Base-by-base conservation (phyloP, 2,113 vertebrate genomes). In the Puma concolor region DNA sequence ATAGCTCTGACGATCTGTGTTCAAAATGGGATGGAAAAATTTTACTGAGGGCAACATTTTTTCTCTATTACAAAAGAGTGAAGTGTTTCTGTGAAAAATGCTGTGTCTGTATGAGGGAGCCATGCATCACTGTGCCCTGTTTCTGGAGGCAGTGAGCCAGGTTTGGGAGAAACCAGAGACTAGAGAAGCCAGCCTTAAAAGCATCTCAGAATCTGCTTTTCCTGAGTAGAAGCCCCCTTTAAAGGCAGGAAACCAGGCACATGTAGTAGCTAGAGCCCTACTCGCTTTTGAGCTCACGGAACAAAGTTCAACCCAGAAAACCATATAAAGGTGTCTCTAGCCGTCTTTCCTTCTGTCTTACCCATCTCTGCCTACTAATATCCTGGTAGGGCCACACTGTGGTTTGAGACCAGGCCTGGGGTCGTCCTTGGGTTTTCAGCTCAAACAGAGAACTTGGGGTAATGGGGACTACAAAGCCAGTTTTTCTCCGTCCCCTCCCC, bases 21-120 rank as follows among this genome's bases (percentile, higher is more conserved):
- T 98, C 94, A 95, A 60, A 92, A 97, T 81, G 76, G 52, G 95
- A 76, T 98, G 97, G 98, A 98, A 95, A 97, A 96, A 87, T 98
- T 97, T 98, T 96, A 96, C 81, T 64, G 80, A 97, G 98, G 94
- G 97, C 94, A 94, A 97, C 97, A 97, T 98, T 98, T 98, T 98
- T 97, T 93, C 88, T 95, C 80, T 74, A 79, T 98, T 96, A 98
- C 97, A 98, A 33, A 98, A 97, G 97, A 31, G 77, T 89, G 12
- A 98, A 96, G 96, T 98, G 98, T 98, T 97, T 98, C 96, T 97
- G 94, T 98, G 97, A 95, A 98, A 96, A 98, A 94, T 72, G 88
- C 89, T 86, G 23, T 89, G 93, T 95, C 97, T 90, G 87, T 97
- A 82, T 96, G 98, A 96, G 91, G 98, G 95, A 98, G 97, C 97